Base-by-base conservation (phyloP, 2,113 vertebrate genomes). In the Recurvirostra avosetta region DNA sequence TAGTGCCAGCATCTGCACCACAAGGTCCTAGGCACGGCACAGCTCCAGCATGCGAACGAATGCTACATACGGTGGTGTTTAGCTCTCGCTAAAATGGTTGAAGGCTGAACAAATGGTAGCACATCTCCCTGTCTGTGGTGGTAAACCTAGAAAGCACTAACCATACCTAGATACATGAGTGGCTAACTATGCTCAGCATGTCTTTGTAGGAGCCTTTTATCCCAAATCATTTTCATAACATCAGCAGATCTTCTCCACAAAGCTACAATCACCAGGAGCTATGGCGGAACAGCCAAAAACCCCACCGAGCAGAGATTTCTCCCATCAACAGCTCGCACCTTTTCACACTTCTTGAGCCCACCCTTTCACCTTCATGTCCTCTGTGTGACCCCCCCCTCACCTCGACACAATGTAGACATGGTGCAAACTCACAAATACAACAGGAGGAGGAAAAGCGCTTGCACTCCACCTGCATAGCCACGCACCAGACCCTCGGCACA, bases 361-460 rank as follows among this genome's bases (percentile, higher is more conserved):
- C 8, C 5, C 25, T 61, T 67, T 63, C 23, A 11, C 29, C 72
- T 86, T 12, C 36, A 22, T 0, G 0, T 41, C n/a, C 72, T 70
- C 49, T 0, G 1, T 55, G 27, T 2, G 30, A 85, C 18, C 38
- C 72, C 26, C 21, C 21, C 32, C 49, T 70, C 47, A 61, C 50
- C 17, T 58, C 0, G 0, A 38, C 17, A 66, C 38, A 18, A 2
- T 1, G 12, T 3, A 71, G 26, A 32, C 50, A 49, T 0, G 0
- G 17, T 16, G 45, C 47, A 76, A 47, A 84, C 27, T 25, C 53
- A 68, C 70, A 38, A 72, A 36, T 4, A n/a, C 26, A 36, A 47
- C 4, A 68, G 21, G 15, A 71, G 30, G 6, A 30, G 6, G 29
- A 72, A 38, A 83, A 47, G 7, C 1, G 0, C 36, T 83, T 18